phyloP scores from a whole-genome alignment of 2,113 vertebrate genomes.

The Sterrhoptilus dennistouni region DNA sequence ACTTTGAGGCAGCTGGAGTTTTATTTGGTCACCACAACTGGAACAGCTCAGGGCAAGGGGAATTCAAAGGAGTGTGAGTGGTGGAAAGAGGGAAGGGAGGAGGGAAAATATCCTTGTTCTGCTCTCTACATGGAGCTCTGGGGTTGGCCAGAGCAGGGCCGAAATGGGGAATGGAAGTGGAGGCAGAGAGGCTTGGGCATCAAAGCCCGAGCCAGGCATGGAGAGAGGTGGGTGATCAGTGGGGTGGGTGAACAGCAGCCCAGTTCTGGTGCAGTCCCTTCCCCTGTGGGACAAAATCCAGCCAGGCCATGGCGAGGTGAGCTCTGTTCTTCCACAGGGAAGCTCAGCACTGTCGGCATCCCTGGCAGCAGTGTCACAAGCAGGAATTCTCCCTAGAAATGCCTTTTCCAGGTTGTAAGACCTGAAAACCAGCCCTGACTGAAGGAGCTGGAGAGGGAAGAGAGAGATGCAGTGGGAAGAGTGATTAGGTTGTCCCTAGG shows the following conservation, averaged over 20 bases:
- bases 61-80: not conserved
- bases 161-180: not conserved
- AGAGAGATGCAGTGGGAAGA: slow-evolving; percentile 32
- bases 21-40: not conserved
- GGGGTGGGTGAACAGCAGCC: not conserved
- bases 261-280: not conserved
- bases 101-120: not conserved
- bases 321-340: not conserved
- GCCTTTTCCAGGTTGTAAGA: not conserved
- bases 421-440: not conserved
- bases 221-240: not conserved
- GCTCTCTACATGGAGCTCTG: accelerated
- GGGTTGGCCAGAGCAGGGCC: not conserved
- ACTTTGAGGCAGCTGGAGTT: not conserved
- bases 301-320: accelerated
- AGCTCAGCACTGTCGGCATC: accelerated
- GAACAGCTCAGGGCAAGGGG: not conserved
- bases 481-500: slow-evolving; percentile 53
- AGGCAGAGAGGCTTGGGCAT: not conserved
- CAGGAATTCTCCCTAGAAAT: not conserved
- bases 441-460: not conserved
- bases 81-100: not conserved
- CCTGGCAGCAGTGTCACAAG: accelerated
- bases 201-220: accelerated
- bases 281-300: not conserved